A percentile compares a stretch with the other conserved stretches of the same genome.
Evolutionary conservation across 2,888 invertebrate species (phyloP).

Genomic region (Campoplex nolae): DNA sequence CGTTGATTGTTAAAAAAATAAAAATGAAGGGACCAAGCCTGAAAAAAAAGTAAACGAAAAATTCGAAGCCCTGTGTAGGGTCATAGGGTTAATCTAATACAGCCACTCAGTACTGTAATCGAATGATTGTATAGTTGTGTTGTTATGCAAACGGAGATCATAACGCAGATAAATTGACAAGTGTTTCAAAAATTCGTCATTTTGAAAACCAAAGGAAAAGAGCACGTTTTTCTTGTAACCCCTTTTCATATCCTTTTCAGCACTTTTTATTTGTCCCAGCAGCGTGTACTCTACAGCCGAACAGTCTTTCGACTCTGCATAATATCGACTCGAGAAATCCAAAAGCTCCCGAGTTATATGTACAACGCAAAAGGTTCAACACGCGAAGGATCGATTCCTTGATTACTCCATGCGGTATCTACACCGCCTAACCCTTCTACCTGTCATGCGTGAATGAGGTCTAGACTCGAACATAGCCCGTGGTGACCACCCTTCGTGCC

Average conservation of each 20-base stretch:
- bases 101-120: too few relatives aligned
- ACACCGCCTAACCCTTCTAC: constrained; percentile 17
- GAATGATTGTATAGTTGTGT: too few relatives aligned
- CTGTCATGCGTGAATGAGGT: constrained; percentile 20
- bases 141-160: neutral
- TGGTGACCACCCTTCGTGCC: constrained; percentile 1
- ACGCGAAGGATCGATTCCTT: constrained; percentile 54
- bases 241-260: neutral
- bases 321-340: constrained; percentile 3
- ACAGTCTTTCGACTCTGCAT: neutral
- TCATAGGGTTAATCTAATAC: too few relatives aligned
- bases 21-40: too few relatives aligned
- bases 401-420: constrained; percentile 40
- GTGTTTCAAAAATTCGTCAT: neutral
- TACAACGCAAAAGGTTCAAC: constrained; percentile 24
- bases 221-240: neutral
- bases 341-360: constrained; percentile 16
- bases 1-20: too few relatives aligned
- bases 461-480: neutral
- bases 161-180: neutral
- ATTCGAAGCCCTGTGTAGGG: too few relatives aligned
- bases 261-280: neutral
- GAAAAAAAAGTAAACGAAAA: too few relatives aligned
- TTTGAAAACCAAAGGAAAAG: neutral
- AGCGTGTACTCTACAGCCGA: neutral